Evolutionary conservation across 2,113 vertebrate species (phyloP).

Genomic region (Lagenorhynchus albirostris): DNA sequence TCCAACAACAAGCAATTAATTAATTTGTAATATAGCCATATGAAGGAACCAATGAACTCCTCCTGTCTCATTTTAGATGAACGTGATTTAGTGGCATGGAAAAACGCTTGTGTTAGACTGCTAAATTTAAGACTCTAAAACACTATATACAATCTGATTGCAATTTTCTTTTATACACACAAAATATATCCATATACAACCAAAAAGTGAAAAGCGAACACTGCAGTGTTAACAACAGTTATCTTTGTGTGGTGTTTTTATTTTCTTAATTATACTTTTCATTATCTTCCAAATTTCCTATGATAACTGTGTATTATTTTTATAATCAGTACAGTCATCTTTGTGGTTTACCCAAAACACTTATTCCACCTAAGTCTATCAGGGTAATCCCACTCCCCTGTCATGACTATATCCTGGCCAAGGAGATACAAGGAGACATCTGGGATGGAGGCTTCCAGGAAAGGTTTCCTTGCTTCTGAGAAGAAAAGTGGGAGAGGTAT

Average conservation of each 20-base stretch:
- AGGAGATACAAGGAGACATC: background rate
- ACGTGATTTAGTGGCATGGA: background rate
- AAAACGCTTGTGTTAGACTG: background rate
- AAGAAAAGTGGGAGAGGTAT: background rate
- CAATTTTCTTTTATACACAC: background rate
- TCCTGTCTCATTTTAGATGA: background rate
- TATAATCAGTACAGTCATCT: background rate
- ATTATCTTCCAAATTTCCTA: constrained; percentile 9
- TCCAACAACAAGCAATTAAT: background rate
- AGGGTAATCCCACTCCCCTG: background rate
- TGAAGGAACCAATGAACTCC: background rate
- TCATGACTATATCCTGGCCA: background rate
- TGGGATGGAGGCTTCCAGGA: background rate
- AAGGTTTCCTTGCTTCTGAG: background rate
- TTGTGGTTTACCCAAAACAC: background rate
- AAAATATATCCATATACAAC: background rate
- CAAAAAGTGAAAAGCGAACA: background rate
- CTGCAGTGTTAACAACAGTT: background rate
- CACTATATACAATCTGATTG: background rate
- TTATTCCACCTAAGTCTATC: background rate
- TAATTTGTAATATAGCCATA: background rate
- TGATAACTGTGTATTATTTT: background rate
- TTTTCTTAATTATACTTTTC: background rate
- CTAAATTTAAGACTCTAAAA: background rate
- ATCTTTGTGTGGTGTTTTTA: background rate